Conservation (phyloP, 2,797 vertebrate genomes). For the Carduelis carduelis region DNA sequence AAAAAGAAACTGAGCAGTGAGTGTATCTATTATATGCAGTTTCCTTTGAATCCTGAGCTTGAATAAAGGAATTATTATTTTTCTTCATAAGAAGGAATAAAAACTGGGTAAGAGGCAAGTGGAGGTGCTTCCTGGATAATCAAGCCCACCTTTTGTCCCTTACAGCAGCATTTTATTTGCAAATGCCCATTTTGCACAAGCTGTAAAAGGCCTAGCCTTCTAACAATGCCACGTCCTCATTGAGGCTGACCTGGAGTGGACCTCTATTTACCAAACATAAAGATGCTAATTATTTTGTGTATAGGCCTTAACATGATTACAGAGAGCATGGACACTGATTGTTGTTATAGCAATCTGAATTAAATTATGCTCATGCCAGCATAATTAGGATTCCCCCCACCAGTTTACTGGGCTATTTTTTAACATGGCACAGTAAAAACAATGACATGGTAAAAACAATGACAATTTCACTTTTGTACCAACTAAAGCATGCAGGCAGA, state of each 20-base stretch:
- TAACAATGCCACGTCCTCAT: not conserved
- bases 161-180: not conserved
- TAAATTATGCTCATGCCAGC: slow-evolving; percentile 49
- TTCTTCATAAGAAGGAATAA: not conserved
- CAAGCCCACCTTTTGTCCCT: not conserved
- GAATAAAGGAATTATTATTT: slow-evolving; percentile 19
- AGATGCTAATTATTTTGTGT: slow-evolving; percentile 66
- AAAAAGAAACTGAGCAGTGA: not conserved
- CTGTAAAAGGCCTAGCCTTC: not conserved
- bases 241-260: slow-evolving; percentile 43
- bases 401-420: slow-evolving; percentile 5
- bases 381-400: slow-evolving; percentile 49
- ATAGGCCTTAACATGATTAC: slow-evolving; percentile 64
- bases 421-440: slow-evolving; percentile 26
- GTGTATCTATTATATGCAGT: not conserved
- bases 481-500: not conserved
- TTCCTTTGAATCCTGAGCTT: not conserved
- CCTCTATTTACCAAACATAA: slow-evolving; percentile 65
- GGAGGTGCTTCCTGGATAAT: slow-evolving; percentile 15
- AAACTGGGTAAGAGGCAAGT: slow-evolving; percentile 11
- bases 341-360: slow-evolving; percentile 67
- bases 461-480: not conserved
- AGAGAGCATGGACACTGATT: slow-evolving; percentile 49
- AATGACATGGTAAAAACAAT: slow-evolving; percentile 10
- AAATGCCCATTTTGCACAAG: not conserved